Conservation (phyloP, 2,797 vertebrate species). For the Sebastes vulpes region DNA sequence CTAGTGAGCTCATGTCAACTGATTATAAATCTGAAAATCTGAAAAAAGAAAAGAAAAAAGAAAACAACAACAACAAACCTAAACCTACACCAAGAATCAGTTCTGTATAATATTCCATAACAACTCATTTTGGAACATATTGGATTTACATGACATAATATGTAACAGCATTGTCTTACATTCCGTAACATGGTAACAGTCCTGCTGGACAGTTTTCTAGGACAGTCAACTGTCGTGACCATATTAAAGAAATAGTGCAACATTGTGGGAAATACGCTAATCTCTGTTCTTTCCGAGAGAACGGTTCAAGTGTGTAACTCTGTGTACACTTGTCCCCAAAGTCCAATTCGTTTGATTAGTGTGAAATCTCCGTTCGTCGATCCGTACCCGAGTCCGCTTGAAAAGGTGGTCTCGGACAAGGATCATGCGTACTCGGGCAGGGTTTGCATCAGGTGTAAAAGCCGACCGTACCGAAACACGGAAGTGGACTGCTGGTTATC, state of each 20-base stretch:
- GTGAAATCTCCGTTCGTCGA: no score
- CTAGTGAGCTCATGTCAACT: constrained; percentile 17
- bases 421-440: no score
- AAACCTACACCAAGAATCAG: constrained; percentile 12
- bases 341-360: no score
- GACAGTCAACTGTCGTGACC: not conserved
- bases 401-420: no score
- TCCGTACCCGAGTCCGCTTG: no score
- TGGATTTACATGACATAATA: not conserved
- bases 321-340: no score
- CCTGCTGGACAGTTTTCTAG: not conserved
- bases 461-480: no score
- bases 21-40: constrained; percentile 44
- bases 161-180: not conserved
- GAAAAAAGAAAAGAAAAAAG: not conserved
- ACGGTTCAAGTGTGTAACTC: not conserved
- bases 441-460: no score
- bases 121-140: not conserved
- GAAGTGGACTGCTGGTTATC: no score
- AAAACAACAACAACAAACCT: constrained; percentile 10
- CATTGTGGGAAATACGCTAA: not conserved
- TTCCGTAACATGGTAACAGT: not conserved
- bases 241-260: not conserved
- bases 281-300: not conserved
- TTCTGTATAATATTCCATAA: not conserved